Evolutionary conservation across 2,113 vertebrate species (phyloP).

Genomic region (Pogonocichla stellata): DNA sequence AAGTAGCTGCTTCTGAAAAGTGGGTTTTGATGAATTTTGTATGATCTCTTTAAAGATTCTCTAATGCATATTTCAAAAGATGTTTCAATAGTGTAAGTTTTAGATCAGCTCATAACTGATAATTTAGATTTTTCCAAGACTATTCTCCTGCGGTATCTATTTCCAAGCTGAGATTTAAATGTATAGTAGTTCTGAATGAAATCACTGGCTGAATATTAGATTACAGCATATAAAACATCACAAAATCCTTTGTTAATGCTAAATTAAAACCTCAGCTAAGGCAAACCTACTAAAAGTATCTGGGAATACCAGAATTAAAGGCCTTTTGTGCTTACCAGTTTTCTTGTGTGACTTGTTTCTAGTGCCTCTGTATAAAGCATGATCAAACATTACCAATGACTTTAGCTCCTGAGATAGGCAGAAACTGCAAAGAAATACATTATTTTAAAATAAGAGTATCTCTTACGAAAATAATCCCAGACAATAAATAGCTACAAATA

Average conservation of each 20-base stretch:
- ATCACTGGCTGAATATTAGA: conserved; percentile 70
- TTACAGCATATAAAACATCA: conserved; percentile 67
- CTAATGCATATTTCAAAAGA: conserved; percentile 76
- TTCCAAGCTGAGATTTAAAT: conserved; percentile 69
- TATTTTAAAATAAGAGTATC: conserved; percentile 16
- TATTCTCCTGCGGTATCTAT: conserved; percentile 62
- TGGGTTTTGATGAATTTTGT: conserved; percentile 79
- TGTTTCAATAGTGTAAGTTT: conserved; percentile 72
- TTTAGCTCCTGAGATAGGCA: conserved; percentile 14
- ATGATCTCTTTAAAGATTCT: conserved; percentile 73
- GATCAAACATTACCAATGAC: conserved; percentile 34
- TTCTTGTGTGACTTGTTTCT: conserved; percentile 31
- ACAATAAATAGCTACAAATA: not conserved
- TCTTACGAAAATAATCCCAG: not conserved
- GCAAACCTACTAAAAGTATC: conserved; percentile 54
- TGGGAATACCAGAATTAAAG: conserved; percentile 40
- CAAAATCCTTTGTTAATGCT: conserved; percentile 72
- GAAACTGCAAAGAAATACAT: not conserved
- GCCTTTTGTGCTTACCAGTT: not conserved
- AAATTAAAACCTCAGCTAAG: conserved; percentile 66
- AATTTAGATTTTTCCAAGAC: conserved; percentile 69
- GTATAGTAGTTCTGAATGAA: conserved; percentile 66
- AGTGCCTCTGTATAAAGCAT: not conserved
- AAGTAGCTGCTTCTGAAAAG: conserved; percentile 69
- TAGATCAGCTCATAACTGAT: conserved; percentile 66